These are phyloP conservation scores for Tillus elongatus DNA, from an alignment of 2,888 invertebrate genomes.

Conservation along the genomic window DNA sequence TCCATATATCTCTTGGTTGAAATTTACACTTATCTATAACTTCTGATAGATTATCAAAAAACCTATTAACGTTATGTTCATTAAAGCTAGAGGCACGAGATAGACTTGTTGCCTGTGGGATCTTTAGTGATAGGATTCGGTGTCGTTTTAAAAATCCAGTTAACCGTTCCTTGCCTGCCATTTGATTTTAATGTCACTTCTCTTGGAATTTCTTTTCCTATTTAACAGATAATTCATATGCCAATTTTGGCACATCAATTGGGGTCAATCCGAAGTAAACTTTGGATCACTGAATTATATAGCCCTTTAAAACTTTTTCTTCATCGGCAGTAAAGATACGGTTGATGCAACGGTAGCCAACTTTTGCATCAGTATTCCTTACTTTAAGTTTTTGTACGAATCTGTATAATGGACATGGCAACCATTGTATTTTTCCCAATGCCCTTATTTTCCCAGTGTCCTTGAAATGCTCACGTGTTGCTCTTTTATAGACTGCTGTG, in stretches of 20 bases:
- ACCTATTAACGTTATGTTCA: constrained; percentile 17
- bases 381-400: constrained; percentile 12
- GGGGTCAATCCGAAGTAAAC: constrained; percentile 12
- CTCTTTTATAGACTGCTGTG: constrained; percentile 7
- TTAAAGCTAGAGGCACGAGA: constrained; percentile 26
- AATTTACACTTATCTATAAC: constrained; percentile 13
- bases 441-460: constrained; percentile 11
- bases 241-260: constrained; percentile 9
- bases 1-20: constrained; percentile 28
- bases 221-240: constrained; percentile 13
- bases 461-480: constrained; percentile 9
- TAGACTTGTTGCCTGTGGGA: constrained; percentile 28
- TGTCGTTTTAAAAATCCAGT: constrained; percentile 14
- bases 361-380: constrained; percentile 8
- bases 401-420: constrained; percentile 14
- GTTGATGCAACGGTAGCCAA: constrained; percentile 13
- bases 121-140: no score
- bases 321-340: constrained; percentile 11
- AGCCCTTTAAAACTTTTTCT: constrained; percentile 9
- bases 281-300: constrained; percentile 11
- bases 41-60: constrained; percentile 22
- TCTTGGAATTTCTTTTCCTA: constrained; percentile 12
- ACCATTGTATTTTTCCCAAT: constrained; percentile 13
- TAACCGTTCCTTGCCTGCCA: constrained; percentile 14
- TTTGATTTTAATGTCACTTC: constrained; percentile 11